phyloP scores from a whole-genome alignment of 2,113 vertebrate species.

The Menidia beryllina region DNA sequence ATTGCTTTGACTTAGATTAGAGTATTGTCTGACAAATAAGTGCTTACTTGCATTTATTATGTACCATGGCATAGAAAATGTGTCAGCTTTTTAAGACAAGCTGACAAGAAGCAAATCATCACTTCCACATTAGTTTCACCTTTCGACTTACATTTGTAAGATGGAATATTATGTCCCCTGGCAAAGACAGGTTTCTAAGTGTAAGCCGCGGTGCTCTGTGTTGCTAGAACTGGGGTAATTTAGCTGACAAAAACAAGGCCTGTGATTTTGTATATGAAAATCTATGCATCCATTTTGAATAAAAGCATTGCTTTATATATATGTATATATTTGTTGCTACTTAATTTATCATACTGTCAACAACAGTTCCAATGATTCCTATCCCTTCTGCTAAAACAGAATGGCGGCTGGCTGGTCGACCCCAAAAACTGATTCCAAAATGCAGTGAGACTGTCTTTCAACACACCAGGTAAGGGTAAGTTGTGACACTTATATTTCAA shows the following conservation, averaged over 20 bases:
- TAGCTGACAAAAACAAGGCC: not conserved
- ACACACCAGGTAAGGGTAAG: too few species aligned
- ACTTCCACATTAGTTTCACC: conserved; percentile 40
- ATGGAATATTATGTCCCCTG: conserved; percentile 5
- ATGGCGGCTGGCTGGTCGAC: too few species aligned
- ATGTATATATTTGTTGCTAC: too few species aligned
- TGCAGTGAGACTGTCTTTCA: too few species aligned
- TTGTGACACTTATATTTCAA: too few species aligned
- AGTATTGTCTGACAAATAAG: conserved; percentile 20
- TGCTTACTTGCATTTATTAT: too few species aligned
- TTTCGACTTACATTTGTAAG: conserved; percentile 27
- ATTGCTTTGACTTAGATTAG: conserved; percentile 19
- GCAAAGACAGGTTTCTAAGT: conserved; percentile 16
- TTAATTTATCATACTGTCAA: not conserved
- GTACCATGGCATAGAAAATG: conserved; percentile 27
- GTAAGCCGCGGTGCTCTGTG: conserved; percentile 6
- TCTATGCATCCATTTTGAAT: not conserved
- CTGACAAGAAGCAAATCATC: conserved; percentile 34
- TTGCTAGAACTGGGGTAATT: conserved; percentile 5
- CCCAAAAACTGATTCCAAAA: too few species aligned
- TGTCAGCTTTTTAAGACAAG: conserved; percentile 36
- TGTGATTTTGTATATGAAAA: not conserved
- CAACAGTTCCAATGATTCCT: not conserved
- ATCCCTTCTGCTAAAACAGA: not conserved
- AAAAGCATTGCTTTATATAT: conserved; percentile 3